These are phyloP conservation scores for Lucinisca nassula DNA, from an alignment of 2,888 invertebrate species.

Conservation along the genomic window DNA sequence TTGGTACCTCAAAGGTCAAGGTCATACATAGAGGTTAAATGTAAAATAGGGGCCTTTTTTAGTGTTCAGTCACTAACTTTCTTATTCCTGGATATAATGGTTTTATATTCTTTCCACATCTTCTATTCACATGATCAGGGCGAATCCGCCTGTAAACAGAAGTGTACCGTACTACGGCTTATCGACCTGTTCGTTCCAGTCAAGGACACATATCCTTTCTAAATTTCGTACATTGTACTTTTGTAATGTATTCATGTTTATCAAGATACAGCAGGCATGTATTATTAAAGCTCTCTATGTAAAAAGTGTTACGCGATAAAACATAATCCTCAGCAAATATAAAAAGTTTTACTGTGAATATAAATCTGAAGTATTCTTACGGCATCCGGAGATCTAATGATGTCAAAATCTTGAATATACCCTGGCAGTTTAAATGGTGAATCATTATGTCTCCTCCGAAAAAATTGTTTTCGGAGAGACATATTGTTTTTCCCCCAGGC, in stretches of 20 bases:
- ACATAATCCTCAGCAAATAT: slow-evolving; percentile 33
- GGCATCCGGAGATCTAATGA: slow-evolving; percentile 4
- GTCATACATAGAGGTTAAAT: too few relatives aligned
- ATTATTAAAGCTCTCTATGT: slow-evolving; percentile 34
- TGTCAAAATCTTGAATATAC: slow-evolving; percentile 18
- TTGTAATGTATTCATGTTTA: slow-evolving; percentile 30
- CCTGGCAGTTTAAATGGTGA: not conserved
- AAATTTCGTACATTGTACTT: not conserved
- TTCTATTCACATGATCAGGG: not conserved
- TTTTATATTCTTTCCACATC: too few relatives aligned
- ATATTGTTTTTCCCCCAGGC: too few relatives aligned
- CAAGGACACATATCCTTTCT: not conserved
- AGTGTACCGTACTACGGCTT: not conserved
- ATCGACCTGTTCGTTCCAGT: slow-evolving; percentile 40
- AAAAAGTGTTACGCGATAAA: slow-evolving; percentile 11
- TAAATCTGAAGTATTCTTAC: not conserved
- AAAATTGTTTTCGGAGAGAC: too few relatives aligned
- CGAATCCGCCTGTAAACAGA: not conserved
- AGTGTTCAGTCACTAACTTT: too few relatives aligned
- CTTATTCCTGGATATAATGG: too few relatives aligned
- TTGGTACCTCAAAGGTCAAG: too few relatives aligned
- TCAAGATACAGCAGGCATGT: slow-evolving; percentile 15
- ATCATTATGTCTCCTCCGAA: too few relatives aligned
- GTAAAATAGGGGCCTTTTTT: too few relatives aligned
- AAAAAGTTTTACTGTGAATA: not conserved